phyloP scores from a whole-genome alignment of 1,140 invertebrate species.

The Dufourea novaeangliae region DNA sequence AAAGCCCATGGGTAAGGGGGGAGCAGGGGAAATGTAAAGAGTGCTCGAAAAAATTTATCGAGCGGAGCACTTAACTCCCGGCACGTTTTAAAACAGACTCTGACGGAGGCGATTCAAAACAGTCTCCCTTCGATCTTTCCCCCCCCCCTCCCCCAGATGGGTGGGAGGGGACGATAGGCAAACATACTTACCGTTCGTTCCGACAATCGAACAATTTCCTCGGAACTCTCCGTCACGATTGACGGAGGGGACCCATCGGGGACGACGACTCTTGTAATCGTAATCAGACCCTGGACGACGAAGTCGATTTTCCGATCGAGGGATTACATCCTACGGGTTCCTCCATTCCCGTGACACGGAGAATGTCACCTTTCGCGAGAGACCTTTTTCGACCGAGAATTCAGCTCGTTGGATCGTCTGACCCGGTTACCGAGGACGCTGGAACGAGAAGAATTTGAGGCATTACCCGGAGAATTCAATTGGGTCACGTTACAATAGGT shows the following conservation, averaged over 20 bases:
- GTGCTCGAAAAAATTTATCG: conserved; percentile 67
- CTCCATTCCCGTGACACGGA: neutral
- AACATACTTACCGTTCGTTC: conserved; percentile 46
- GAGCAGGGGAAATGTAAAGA: conserved; percentile 50
- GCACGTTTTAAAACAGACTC: conserved; percentile 56
- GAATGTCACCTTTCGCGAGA: neutral
- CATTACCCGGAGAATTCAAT: too few species aligned
- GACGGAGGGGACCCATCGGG: neutral
- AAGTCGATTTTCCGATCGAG: conserved; percentile 14
- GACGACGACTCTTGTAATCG: conserved; percentile 24
- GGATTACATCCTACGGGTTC: neutral
- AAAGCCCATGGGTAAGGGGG: conserved; percentile 59
- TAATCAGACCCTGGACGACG: conserved; percentile 18
- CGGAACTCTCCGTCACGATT: neutral
- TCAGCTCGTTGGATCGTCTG: too few species aligned
- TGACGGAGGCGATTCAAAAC: conserved; percentile 41
- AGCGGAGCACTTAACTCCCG: conserved; percentile 62
- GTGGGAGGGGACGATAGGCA: neutral
- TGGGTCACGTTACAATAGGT: too few species aligned
- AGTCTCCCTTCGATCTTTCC: conserved; percentile 15
- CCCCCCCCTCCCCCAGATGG: neutral
- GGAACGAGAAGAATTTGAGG: too few species aligned
- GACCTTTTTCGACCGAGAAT: neutral
- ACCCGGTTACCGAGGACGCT: too few species aligned
- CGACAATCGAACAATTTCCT: conserved; percentile 45